These are phyloP conservation scores for Thereva unica DNA, from an alignment of 2,888 invertebrate genomes.

Conservation along the genomic window DNA sequence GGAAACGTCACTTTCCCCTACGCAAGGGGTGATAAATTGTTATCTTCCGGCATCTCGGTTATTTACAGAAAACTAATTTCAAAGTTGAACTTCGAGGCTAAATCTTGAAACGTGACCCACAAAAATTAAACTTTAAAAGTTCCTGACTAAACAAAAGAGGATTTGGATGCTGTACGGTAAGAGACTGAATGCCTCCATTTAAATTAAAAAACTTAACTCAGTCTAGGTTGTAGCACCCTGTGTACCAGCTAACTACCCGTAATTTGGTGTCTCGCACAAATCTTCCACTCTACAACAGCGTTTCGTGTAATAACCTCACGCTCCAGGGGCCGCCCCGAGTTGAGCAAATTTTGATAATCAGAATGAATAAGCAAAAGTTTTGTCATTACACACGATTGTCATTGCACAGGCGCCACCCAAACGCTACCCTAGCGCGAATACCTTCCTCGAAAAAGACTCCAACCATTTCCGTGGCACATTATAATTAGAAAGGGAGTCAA, in stretches of 20 bases:
- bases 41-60: slow-evolving; percentile 29
- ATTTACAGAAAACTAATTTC: slow-evolving; percentile 32
- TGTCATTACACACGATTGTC: slow-evolving; percentile 37
- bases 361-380: slow-evolving; percentile 37
- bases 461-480: slow-evolving; percentile 11
- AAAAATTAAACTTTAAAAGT: slow-evolving; percentile 30
- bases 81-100: slow-evolving; percentile 9
- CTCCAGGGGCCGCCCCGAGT: slow-evolving; percentile 11
- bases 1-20: neutral
- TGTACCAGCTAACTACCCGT: slow-evolving; percentile 25
- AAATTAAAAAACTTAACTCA: slow-evolving; percentile 32
- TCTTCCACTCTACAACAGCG: neutral
- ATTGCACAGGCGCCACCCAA: neutral
- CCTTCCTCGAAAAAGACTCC: neutral
- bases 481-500: slow-evolving; percentile 39
- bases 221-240: neutral
- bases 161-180: slow-evolving; percentile 18
- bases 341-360: slow-evolving; percentile 35
- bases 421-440: neutral
- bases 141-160: no score
- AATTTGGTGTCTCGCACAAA: slow-evolving; percentile 12
- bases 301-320: neutral
- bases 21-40: slow-evolving; percentile 24
- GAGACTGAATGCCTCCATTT: slow-evolving; percentile 5
- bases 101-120: slow-evolving; percentile 32